Percentiles rank a stretch among this genome's conserved stretches.
phyloP scores from a whole-genome alignment of 2,113 vertebrate species.

The Sorex araneus region DNA sequence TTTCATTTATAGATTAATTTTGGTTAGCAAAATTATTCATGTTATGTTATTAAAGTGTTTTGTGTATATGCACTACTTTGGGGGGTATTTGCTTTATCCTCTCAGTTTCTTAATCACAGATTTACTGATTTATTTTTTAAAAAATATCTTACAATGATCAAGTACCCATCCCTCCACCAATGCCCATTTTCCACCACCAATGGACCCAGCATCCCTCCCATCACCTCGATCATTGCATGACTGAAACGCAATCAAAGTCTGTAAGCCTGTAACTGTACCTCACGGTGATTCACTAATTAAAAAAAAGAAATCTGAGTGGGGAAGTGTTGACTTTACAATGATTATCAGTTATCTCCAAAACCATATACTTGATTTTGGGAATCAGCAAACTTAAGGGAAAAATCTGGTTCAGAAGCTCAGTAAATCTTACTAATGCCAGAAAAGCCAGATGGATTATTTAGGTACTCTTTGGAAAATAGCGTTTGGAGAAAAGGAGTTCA shows the following conservation, averaged over 20 bases:
- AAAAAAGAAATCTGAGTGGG: neutral
- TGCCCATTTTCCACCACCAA: too few species aligned
- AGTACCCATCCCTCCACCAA: too few species aligned
- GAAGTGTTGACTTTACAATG: conserved; percentile 1
- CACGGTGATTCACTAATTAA: too few species aligned
- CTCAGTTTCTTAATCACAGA: neutral
- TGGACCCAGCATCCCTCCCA: too few species aligned
- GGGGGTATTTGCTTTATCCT: neutral
- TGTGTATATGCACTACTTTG: neutral
- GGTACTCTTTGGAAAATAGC: neutral
- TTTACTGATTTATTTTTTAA: too few species aligned
- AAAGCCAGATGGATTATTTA: conserved; percentile 3
- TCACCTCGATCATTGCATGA: too few species aligned
- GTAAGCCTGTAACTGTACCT: too few species aligned
- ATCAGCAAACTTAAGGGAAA: neutral
- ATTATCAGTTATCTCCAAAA: conserved; percentile 3
- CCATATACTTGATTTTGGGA: neutral
- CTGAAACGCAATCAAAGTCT: too few species aligned
- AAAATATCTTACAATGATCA: too few species aligned
- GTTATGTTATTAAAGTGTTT: too few species aligned
- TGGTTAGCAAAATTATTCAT: neutral
- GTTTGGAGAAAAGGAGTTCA: neutral
- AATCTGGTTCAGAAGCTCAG: neutral
- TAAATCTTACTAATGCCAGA: neutral
- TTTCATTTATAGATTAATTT: conserved; percentile 41